These are phyloP conservation scores for Seison nebaliae DNA, from an alignment of 1,140 invertebrate genomes.

Conservation along the genomic window DNA sequence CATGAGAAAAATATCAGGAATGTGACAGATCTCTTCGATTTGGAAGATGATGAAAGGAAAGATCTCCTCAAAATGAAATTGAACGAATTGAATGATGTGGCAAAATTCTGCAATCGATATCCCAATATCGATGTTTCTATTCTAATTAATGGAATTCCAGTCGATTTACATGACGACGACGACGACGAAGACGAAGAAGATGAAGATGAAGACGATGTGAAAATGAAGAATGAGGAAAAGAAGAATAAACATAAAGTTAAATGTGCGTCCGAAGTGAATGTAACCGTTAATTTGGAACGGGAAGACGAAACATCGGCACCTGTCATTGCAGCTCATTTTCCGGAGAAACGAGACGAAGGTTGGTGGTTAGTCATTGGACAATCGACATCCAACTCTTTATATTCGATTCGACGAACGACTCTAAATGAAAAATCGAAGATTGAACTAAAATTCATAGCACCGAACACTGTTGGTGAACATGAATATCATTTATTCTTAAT, in stretches of 20 bases:
- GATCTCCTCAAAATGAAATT: conserved; percentile 48
- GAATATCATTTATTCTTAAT: conserved; percentile 87
- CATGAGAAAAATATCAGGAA: conserved; percentile 70
- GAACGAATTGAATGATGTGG: conserved; percentile 75
- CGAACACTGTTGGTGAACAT: conserved; percentile 42
- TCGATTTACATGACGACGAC: conserved; percentile 22
- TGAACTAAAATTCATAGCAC: conserved; percentile 76
- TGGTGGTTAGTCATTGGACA: conserved; percentile 99
- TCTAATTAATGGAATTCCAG: conserved; percentile 54
- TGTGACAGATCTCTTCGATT: conserved; percentile 90
- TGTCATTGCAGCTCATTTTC: conserved; percentile 88
- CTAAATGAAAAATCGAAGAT: conserved; percentile 73
- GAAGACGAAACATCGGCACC: conserved; percentile 79
- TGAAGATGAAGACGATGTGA: background rate
- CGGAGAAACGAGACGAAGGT: conserved; percentile 88
- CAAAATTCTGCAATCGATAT: conserved; percentile 87
- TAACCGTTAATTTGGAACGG: conserved; percentile 66
- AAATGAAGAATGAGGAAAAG: background rate
- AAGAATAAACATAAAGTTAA: background rate
- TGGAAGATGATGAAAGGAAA: conserved; percentile 72
- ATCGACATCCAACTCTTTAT: conserved; percentile 62
- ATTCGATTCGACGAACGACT: conserved; percentile 79
- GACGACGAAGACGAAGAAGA: conserved; percentile 9
- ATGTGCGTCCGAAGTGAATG: conserved; percentile 30
- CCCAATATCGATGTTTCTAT: conserved; percentile 85